These are phyloP conservation scores for Pomatorhinus ruficollis DNA, from an alignment of 2,113 vertebrate species.

Conservation along the genomic window DNA sequence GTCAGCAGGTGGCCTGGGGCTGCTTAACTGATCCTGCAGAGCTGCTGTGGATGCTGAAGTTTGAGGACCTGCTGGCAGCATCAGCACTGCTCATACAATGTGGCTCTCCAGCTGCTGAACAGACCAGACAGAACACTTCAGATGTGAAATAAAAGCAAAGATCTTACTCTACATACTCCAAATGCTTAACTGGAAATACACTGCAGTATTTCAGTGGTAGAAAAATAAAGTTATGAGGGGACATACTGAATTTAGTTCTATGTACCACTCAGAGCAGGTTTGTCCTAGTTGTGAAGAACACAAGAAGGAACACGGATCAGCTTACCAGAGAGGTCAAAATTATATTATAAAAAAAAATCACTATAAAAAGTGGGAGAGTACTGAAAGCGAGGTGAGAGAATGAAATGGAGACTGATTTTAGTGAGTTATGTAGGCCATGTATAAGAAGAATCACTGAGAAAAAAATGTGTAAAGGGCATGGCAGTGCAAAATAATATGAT, in stretches of 20 bases:
- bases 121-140: neutral
- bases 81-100: neutral
- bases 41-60: neutral
- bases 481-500: neutral
- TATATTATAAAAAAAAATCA: neutral
- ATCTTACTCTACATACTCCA: neutral
- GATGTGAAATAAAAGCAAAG: neutral
- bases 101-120: neutral
- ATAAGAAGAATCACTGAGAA: neutral
- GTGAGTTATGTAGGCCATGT: neutral
- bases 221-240: neutral
- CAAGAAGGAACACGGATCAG: neutral
- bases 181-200: conserved; percentile 3
- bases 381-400: neutral
- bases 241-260: neutral
- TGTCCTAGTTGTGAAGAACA: neutral
- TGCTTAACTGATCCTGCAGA: neutral
- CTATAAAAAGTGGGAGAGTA: neutral
- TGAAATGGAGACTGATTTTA: neutral
- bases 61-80: neutral
- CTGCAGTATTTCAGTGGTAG: neutral
- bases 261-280: neutral
- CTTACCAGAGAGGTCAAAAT: neutral
- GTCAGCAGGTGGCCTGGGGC: neutral
- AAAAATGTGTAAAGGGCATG: conserved; percentile 7